phyloP scores from a whole-genome alignment of 2,888 invertebrate genomes.

The Steinernema carpocapsae region DNA sequence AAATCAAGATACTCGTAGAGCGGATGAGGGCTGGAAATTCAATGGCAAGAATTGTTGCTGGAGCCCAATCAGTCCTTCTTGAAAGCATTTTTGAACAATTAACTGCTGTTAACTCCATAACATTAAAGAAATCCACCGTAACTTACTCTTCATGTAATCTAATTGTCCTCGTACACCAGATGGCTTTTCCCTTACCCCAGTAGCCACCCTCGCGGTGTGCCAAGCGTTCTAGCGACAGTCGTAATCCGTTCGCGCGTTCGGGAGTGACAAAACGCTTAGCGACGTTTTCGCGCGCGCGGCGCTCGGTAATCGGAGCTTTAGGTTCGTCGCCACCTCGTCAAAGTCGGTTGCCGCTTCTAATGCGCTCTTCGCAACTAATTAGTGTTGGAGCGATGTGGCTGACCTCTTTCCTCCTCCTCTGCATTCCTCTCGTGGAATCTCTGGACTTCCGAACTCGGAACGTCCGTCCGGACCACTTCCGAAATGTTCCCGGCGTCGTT shows the following conservation, averaged over 20 bases:
- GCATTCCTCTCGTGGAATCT: not conserved
- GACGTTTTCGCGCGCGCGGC: constrained; percentile 31
- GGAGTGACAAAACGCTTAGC: constrained; percentile 34
- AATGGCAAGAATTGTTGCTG: too few relatives aligned
- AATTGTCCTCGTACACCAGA: too few relatives aligned
- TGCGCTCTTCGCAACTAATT: constrained; percentile 7
- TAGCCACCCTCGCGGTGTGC: not conserved
- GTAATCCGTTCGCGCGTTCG: constrained; percentile 24
- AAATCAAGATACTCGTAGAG: too few relatives aligned
- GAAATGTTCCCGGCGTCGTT: not conserved
- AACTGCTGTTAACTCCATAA: too few relatives aligned
- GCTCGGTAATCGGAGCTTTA: constrained; percentile 33
- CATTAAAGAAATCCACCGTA: too few relatives aligned
- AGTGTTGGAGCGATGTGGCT: not conserved
- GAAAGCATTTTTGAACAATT: too few relatives aligned
- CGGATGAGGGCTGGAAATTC: too few relatives aligned
- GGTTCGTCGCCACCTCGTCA: not conserved
- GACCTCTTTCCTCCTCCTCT: not conserved
- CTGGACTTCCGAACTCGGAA: constrained; percentile 25
- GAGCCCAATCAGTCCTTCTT: too few relatives aligned
- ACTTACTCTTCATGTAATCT: too few relatives aligned
- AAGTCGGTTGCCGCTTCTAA: not conserved
- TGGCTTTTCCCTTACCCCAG: not conserved
- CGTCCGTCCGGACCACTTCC: constrained; percentile 24
- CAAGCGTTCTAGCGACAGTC: constrained; percentile 23